Conservation (phyloP, 1,140 invertebrate species). For the Heliconius himera region DNA sequence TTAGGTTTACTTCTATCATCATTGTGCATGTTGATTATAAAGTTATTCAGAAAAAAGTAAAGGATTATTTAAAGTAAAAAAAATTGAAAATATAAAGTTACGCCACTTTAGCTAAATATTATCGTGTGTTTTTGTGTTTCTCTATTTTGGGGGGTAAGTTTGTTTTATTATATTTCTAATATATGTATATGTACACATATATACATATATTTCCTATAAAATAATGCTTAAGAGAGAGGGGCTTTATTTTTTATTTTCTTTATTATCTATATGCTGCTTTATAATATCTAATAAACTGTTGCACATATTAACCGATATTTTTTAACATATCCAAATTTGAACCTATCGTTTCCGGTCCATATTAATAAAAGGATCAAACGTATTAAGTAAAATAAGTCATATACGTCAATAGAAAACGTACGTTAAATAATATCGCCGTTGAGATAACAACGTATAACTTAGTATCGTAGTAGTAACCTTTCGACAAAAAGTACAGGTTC, state of each 20-base stretch:
- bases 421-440: no score
- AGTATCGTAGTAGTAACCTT: neutral
- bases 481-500: neutral
- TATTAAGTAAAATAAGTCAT: neutral
- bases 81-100: neutral
- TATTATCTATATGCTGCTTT: neutral
- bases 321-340: neutral
- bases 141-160: constrained; percentile 1
- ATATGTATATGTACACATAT: neutral
- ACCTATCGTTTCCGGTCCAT: neutral
- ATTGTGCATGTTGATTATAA: no score
- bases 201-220: neutral
- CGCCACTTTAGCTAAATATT: neutral
- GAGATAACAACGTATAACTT: neutral
- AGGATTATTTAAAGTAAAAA: neutral
- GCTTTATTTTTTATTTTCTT: neutral
- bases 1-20: no score
- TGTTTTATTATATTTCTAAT: neutral
- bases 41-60: neutral
- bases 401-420: neutral
- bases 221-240: neutral
- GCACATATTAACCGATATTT: no score
- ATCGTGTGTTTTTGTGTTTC: neutral
- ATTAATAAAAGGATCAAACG: neutral
- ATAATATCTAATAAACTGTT: no score